Conservation (phyloP, 2,888 invertebrate species). For the Kryphioiulus occultus region DNA sequence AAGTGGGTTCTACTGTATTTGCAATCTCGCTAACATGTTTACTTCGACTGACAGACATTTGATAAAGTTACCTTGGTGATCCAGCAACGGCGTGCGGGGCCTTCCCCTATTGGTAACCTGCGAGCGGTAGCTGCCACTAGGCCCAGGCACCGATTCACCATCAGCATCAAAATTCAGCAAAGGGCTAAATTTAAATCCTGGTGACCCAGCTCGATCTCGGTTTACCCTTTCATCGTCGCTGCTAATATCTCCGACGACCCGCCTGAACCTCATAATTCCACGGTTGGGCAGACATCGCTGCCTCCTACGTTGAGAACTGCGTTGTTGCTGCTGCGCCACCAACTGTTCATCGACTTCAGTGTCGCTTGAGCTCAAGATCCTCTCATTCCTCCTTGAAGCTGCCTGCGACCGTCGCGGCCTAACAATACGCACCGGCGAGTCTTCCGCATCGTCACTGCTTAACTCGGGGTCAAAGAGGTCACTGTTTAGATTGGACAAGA, state of each 20-base stretch:
- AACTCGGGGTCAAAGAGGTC: background rate
- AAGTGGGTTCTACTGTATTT: too few species aligned
- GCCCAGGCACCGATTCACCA: background rate
- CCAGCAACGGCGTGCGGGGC: background rate
- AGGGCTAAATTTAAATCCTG: background rate
- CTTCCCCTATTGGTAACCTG: background rate
- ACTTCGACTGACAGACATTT: too few species aligned
- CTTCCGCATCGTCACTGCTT: background rate
- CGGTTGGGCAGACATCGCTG: background rate
- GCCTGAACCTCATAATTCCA: background rate
- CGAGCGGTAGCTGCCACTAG: background rate
- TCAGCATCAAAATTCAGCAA: background rate
- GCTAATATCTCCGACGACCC: background rate
- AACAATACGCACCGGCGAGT: background rate
- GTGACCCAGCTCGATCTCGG: background rate
- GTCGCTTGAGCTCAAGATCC: background rate
- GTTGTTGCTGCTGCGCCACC: background rate
- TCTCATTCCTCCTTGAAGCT: background rate
- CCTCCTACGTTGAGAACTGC: background rate
- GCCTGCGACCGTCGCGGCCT: background rate
- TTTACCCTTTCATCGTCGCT: background rate
- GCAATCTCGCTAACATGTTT: too few species aligned
- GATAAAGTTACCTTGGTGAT: background rate
- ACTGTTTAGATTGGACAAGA: background rate
- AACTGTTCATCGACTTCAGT: background rate